These are phyloP conservation scores for Agonopterix alstromeriana DNA, from an alignment of 2,888 invertebrate species.

Conservation along the genomic window DNA sequence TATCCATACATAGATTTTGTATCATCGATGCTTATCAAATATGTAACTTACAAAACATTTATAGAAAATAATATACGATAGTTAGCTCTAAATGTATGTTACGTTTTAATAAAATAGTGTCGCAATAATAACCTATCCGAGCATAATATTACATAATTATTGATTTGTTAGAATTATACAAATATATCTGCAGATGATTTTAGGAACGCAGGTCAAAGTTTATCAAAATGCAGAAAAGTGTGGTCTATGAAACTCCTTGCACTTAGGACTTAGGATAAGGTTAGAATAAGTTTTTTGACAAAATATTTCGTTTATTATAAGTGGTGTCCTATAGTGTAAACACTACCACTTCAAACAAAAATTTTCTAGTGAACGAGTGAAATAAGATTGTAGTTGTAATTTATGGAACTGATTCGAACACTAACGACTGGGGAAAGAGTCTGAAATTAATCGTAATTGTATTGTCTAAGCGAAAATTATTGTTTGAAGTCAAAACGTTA, in stretches of 20 bases:
- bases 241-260: conserved; percentile 24
- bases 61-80: no score
- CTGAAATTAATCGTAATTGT: conserved; percentile 43
- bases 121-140: not conserved
- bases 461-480: conserved; percentile 47
- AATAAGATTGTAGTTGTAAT: conserved; percentile 27
- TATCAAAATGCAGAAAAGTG: no score
- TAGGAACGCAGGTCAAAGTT: no score
- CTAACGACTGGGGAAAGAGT: conserved; percentile 52
- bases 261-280: conserved; percentile 54
- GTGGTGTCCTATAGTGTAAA: conserved; percentile 24
- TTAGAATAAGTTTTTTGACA: conserved; percentile 33
- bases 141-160: no score
- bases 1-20: no score
- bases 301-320: conserved; percentile 17
- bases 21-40: no score
- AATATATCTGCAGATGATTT: no score
- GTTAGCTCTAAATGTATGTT: not conserved
- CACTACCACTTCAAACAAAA: conserved; percentile 51
- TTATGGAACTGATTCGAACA: conserved; percentile 49
- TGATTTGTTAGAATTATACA: no score
- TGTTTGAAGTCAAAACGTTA: conserved; percentile 44
- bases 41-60: no score
- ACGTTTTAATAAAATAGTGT: not conserved
- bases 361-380: conserved; percentile 30